These are phyloP conservation scores for Gnathochromis pfefferi DNA, from an alignment of 2,113 vertebrate species.

Conservation along the genomic window DNA sequence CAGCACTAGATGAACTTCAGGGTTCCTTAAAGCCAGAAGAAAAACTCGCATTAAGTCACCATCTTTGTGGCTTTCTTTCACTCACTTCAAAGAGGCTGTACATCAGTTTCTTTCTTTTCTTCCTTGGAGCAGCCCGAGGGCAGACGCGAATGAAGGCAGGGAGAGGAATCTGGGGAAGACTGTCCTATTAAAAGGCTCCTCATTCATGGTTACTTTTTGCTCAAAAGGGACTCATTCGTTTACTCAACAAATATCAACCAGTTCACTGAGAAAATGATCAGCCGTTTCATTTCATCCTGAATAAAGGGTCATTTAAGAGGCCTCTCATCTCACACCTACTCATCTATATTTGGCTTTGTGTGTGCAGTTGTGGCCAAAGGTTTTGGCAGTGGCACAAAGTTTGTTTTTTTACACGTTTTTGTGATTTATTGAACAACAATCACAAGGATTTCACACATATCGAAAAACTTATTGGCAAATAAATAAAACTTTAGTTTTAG, in stretches of 20 bases:
- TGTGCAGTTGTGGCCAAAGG: not conserved
- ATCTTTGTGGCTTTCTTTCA: slow-evolving; percentile 46
- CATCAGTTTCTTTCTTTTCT: slow-evolving; percentile 45
- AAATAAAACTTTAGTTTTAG: not conserved
- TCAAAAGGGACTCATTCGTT: slow-evolving; percentile 18
- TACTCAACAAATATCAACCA: slow-evolving; percentile 39
- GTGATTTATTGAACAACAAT: not conserved
- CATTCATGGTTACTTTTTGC: slow-evolving; percentile 23
- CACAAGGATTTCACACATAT: not conserved
- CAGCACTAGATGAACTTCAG: not conserved
- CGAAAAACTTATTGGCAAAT: not conserved
- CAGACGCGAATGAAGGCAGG: slow-evolving; percentile 15
- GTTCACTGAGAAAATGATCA: slow-evolving; percentile 20
- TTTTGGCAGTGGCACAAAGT: not conserved
- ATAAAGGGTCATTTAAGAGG: not conserved
- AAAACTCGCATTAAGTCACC: slow-evolving; percentile 23
- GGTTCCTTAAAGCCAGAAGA: not conserved
- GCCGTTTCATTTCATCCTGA: slow-evolving; percentile 10
- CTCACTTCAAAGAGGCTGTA: slow-evolving; percentile 46
- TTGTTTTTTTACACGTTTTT: not conserved
- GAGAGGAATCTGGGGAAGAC: slow-evolving; percentile 17
- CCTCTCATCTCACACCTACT: not conserved
- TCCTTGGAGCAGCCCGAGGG: slow-evolving; percentile 10
- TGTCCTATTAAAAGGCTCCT: slow-evolving; percentile 2
- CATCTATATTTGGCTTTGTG: slow-evolving; percentile 24